Percentiles rank a stretch among this genome's conserved stretches.
Conservation (phyloP, 2,797 vertebrate genomes). For the Myotis vivesi region DNA sequence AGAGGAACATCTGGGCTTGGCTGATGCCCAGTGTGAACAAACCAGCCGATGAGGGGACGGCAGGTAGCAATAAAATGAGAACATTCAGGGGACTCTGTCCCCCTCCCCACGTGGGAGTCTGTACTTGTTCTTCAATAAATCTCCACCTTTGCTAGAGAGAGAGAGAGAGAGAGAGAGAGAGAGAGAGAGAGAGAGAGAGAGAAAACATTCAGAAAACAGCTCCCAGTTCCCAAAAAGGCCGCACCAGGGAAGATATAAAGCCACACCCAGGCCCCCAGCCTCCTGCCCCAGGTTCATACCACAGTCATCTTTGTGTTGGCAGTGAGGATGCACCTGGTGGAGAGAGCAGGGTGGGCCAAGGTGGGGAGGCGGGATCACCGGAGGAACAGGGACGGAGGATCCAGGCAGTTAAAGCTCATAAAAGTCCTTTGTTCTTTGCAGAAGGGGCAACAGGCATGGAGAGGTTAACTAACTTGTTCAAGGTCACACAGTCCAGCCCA, state of each 20-base stretch:
- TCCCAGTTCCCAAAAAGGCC: background rate
- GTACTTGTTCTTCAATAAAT: too few relatives aligned
- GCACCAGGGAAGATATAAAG: background rate
- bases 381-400: rapidly evolving
- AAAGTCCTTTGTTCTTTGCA: background rate
- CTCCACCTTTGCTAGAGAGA: too few relatives aligned
- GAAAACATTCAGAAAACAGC: background rate
- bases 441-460: background rate
- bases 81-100: background rate
- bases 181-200: too few relatives aligned
- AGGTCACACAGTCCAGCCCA: background rate
- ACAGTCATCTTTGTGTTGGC: too few relatives aligned
- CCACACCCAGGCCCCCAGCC: background rate
- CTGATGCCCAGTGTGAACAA: rapidly evolving
- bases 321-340: rapidly evolving
- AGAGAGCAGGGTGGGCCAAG: rapidly evolving
- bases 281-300: too few relatives aligned
- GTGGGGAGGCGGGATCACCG: rapidly evolving
- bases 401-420: background rate
- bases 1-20: rapidly evolving
- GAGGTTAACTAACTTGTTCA: background rate
- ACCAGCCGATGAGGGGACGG: background rate
- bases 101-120: too few relatives aligned
- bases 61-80: background rate
- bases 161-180: background rate